Evolutionary conservation across 2,113 vertebrate species (phyloP).

Genomic region (Cheilinus undulatus): DNA sequence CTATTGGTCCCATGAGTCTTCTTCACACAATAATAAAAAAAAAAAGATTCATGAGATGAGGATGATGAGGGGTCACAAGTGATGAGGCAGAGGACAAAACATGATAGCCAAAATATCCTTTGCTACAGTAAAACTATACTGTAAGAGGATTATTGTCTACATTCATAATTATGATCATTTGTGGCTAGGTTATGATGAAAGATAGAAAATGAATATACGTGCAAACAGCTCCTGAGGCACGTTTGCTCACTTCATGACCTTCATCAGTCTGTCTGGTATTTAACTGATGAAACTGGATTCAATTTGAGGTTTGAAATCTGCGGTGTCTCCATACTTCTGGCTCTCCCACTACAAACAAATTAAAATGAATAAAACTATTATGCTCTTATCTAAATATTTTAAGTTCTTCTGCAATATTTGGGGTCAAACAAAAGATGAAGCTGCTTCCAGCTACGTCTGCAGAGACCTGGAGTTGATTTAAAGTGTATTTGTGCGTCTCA

Average conservation of each 20-base stretch:
- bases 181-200: neutral
- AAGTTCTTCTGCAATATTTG: constrained; percentile 43
- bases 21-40: no score
- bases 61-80: no score
- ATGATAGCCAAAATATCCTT: no score
- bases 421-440: constrained; percentile 27
- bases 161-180: neutral
- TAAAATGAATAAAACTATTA: constrained; percentile 15
- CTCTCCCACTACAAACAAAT: constrained; percentile 1
- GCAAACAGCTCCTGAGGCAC: neutral
- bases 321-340: constrained; percentile 5
- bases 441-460: neutral
- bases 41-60: no score
- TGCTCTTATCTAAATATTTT: neutral
- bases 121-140: no score
- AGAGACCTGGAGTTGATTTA: constrained; percentile 24
- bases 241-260: neutral
- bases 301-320: neutral
- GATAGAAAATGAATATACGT: neutral
- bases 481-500: constrained; percentile 34
- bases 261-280: neutral
- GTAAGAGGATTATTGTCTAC: no score
- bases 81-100: no score
- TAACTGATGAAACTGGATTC: neutral
- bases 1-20: no score